Base-by-base conservation (phyloP, 2,113 vertebrate species). In the Sigmodon hispidus region DNA sequence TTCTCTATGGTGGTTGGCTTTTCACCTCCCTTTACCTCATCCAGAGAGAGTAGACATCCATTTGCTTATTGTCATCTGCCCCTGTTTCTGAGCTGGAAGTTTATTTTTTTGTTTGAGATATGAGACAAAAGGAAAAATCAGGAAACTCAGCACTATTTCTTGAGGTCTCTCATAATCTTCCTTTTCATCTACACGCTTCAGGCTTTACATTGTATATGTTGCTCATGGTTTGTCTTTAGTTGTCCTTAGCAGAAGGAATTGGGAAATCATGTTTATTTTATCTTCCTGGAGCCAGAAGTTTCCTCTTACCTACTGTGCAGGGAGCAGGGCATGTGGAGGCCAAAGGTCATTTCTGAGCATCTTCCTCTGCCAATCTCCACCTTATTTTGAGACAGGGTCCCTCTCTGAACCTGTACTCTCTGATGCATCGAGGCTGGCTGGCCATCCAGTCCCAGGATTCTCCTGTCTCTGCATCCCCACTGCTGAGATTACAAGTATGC, bases 181-280 rank as follows among this genome's bases (percentile, higher is more conserved):
- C 31, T n/a, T 40, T 52, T 89, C 92, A 67, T 70, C 29, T 55
- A 22, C 50, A 80, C 26, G 36, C 59, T 7, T 65, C 65, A 61
- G 57, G 17, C 70, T 29, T 87, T 61, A 9, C 12, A 29, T 77
- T 79, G 65, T n/a, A n/a, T 40, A 57, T 7, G 43, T 76, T 50
- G 3, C 24, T 26, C 31, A 87, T 13, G 29, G 1, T 17, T 79
- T 22, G 31, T 11, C n/a, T 77, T 69, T 61, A 19, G 29, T 48
- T 92, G 40, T 52, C 50, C 15, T 92, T 95, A 61, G 48, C 57
- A 55, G 65, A 24, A 94, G 17, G 80, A 94, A 87, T 67, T n/a
- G 10, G 70, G 31, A 59, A 87, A 93, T 40, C 43, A 45, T 16
- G 31, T 40, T 61, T 65, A 55, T 24, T 50, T 36, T 36, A 43